Percentiles rank a stretch among this genome's conserved stretches.
These are phyloP conservation scores for Bombus pyrosoma DNA, from an alignment of 1,140 invertebrate species.

Conservation along the genomic window DNA sequence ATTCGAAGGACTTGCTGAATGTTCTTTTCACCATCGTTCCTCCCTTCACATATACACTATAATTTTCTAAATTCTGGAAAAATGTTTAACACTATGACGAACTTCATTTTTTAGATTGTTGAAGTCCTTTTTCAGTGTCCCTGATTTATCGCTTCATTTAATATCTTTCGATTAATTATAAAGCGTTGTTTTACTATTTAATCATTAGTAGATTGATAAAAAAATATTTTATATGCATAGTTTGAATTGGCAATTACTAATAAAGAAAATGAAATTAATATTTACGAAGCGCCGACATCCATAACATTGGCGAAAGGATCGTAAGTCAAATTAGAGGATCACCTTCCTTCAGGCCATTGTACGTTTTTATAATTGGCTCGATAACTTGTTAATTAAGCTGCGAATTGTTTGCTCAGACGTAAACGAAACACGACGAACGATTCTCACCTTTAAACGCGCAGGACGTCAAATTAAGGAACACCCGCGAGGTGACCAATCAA, in stretches of 20 bases:
- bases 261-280: background rate
- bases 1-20: too few relatives aligned
- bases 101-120: too few relatives aligned
- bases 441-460: constrained; percentile 1
- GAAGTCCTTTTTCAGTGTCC: too few relatives aligned
- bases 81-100: too few relatives aligned
- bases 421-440: constrained; percentile 33
- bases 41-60: too few relatives aligned
- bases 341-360: constrained; percentile 31
- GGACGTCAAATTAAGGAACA: constrained; percentile 42
- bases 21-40: too few relatives aligned
- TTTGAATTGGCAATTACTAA: background rate
- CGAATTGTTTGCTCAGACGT: constrained; percentile 53
- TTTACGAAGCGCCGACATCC: constrained; percentile 6
- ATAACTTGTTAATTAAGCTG: constrained; percentile 47
- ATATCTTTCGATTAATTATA: too few relatives aligned
- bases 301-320: background rate
- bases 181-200: too few relatives aligned
- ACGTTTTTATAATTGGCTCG: constrained; percentile 73
- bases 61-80: too few relatives aligned
- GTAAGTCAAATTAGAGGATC: constrained; percentile 55
- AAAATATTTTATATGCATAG: background rate
- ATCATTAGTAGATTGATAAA: too few relatives aligned
- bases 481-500: background rate
- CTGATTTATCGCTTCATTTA: too few relatives aligned